Base-by-base conservation (phyloP, 1,140 invertebrate species). In the Agrilus planipennis region DNA sequence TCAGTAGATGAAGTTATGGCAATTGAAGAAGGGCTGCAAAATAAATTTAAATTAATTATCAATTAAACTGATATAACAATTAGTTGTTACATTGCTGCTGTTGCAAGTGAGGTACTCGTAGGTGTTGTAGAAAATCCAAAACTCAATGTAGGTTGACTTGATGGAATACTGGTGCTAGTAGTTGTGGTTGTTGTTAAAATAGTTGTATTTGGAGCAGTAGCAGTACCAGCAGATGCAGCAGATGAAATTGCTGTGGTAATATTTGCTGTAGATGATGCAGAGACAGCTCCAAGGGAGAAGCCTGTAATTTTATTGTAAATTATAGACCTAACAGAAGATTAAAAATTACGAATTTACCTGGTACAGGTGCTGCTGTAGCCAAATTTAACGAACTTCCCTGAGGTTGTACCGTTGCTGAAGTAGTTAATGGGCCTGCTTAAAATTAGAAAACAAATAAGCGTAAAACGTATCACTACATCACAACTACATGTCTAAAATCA, bases 111-210 rank as follows among this genome's bases (percentile, higher is more conserved):
- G 0, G 42, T 39, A 2, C 51, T 43, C 28, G 41, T 34, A 1
- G 51, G 17, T 10, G 46, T 20, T 17, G 34, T 14, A 9, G 40
- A 14, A 10, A 43, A 22, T n/a, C 43, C 34, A 19, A 46, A 44
- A 2, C 47, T 32, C 4, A 44, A 19, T 1, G 44, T 19, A 1
- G 27, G 12, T 10, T 44, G 42, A 15, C 44, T 39, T 18, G 47
- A 50, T 17, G 30, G 28, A 27, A 60, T 50, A 16, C 42, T 46
- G 14, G 51, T 36, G 44, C 30, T n/a, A 34, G 34, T 17, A 21
- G 38, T 27, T 21, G 53, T 49, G 28, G 44, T 42, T 15, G 34
- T 18, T 42, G 45, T 41, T 38, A 45, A 20, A 23, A 29, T 29
- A 27, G 22, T 14, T 21, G 34, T 22, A 21, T 9, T 35, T 6